Conservation (phyloP, 2,888 invertebrate genomes). For the Scaptomyza reducta region DNA sequence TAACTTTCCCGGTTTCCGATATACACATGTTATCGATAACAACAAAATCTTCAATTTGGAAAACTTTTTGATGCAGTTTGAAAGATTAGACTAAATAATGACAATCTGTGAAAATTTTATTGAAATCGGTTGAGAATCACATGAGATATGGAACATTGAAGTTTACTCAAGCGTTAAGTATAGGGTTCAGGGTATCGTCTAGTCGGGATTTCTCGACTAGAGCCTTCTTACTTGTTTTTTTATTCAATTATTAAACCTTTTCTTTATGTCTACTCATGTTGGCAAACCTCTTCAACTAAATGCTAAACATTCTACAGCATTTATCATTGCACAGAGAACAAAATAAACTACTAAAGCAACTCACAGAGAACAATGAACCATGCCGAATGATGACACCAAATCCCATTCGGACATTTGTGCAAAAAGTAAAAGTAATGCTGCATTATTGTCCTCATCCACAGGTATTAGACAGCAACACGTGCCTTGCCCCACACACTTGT, state of each 20-base stretch:
- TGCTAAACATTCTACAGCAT: conserved; percentile 32
- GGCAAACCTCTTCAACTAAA: conserved; percentile 5
- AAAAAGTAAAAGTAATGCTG: conserved; percentile 75
- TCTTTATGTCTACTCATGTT: conserved; percentile 37
- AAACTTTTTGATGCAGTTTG: no score
- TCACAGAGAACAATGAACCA: neutral
- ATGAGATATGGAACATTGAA: no score
- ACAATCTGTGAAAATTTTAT: no score
- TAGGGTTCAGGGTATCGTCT: no score
- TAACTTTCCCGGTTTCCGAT: no score
- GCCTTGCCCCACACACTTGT: conserved; percentile 36
- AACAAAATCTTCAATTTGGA: no score
- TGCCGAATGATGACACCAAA: neutral
- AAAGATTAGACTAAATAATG: no score
- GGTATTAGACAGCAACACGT: conserved; percentile 69
- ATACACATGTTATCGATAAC: no score
- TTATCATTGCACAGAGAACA: conserved; percentile 41
- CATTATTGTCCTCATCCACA: conserved; percentile 59
- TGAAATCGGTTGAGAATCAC: no score
- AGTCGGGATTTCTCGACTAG: no score
- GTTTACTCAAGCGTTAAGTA: no score
- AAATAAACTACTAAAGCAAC: conserved; percentile 51
- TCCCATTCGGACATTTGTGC: conserved; percentile 25
- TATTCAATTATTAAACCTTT: conserved; percentile 14
- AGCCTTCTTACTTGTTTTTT: neutral